Base-by-base conservation (phyloP, 2,888 invertebrate genomes). In the Sminthurinus aureus region DNA sequence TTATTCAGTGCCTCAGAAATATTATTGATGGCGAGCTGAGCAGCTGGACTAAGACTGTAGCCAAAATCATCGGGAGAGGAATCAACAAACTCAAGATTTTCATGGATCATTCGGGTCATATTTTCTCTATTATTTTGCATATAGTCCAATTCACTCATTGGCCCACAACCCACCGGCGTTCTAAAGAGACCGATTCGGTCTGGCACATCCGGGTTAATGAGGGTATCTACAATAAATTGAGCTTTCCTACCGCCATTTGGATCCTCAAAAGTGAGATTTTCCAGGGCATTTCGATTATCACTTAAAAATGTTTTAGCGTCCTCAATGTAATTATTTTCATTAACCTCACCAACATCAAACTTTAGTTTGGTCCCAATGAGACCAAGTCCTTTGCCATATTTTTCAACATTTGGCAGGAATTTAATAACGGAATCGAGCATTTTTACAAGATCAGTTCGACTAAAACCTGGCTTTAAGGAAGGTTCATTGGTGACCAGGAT, bases 361-460 rank as follows among this genome's bases (percentile, higher is more conserved):
- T 52, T 18, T 24, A 52, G 18, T 52, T 52, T 52, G 15, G 58
- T 77, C 20, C 13, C 58, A 58, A 52, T 24, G 12, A 52, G 8
- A 8, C 4, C 77, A 20, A 77, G 24, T 8, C 58, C 22, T 13
- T 6, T 13, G 12, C 15, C 58, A 13, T 8, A 77, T 8, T 18
- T 52, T 58, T 77, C 77, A 58, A 52, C 24, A 15, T 52, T 52
- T 58, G 77, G 77, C 6, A 77, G 20, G 20, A 77, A 77, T 15
- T 22, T 58, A 8, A 77, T 20, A 0, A 58, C 64, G 20, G 22
- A 12, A 20, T 58, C 12, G 1, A 77, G 11, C 20, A 58, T 52
- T 4, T 15, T 58, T 6, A 20, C 9, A 12, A 77, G 24, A 22
- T 22, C 52, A 52, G n/a, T 15, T n/a, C 77, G 6, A 77, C 2